A percentile compares a stretch with the other conserved stretches of the same genome.
Evolutionary conservation across 2,797 vertebrate genomes (phyloP).

Genomic region (Hyperoplus immaculatus): DNA sequence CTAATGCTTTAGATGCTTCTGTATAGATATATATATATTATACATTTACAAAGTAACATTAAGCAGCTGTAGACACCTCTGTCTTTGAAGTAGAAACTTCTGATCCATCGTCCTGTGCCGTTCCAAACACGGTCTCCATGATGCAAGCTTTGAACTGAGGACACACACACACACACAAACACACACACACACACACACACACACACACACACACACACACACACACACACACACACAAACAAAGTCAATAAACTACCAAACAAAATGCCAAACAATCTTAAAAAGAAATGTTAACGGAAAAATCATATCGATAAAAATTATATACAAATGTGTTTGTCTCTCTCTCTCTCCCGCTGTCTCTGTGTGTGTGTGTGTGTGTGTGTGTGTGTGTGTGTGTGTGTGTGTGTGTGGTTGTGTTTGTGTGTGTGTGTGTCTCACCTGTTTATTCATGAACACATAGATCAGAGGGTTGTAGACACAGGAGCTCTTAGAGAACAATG

Average conservation of each 20-base stretch:
- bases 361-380: too few species aligned
- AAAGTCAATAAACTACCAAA: too few species aligned
- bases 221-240: too few species aligned
- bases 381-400: too few species aligned
- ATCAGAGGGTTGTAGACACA: slow-evolving; percentile 79
- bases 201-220: too few species aligned
- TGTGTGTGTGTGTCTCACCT: slow-evolving; percentile 57
- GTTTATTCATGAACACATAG: slow-evolving; percentile 81
- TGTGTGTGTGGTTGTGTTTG: neutral
- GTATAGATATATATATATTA: too few species aligned
- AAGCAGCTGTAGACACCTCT: slow-evolving; percentile 79
- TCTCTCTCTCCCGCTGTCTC: too few species aligned
- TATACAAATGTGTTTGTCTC: too few species aligned
- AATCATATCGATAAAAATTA: too few species aligned
- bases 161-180: neutral
- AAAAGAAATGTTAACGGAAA: too few species aligned
- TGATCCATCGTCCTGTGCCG: slow-evolving; percentile 82
- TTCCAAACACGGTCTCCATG: slow-evolving; percentile 88
- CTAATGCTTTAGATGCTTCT: too few species aligned
- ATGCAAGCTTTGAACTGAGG: slow-evolving; percentile 88
- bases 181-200: neutral
- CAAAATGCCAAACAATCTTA: too few species aligned
- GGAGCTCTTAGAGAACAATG: slow-evolving; percentile 78
- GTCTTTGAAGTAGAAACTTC: slow-evolving; percentile 82
- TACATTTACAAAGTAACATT: neutral